phyloP scores from a whole-genome alignment of 2,888 invertebrate species.

The Calliopum simillimum region DNA sequence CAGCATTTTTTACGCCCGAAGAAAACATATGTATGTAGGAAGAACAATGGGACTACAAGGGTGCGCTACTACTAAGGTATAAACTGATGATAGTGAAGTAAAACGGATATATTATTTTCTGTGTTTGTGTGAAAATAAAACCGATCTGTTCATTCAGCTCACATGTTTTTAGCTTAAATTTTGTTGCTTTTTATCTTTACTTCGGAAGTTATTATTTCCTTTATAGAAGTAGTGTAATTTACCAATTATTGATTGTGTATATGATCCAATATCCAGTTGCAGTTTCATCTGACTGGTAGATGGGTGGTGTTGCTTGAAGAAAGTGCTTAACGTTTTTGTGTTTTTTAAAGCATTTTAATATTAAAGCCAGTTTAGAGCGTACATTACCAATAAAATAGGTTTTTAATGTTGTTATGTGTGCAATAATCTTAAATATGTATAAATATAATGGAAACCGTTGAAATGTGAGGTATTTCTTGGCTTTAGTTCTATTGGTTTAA shows the following conservation, averaged over 20 bases:
- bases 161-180: constrained; percentile 12
- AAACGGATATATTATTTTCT: constrained; percentile 48
- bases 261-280: constrained; percentile 49
- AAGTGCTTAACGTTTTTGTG: background rate
- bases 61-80: constrained; percentile 14
- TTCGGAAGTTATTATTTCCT: constrained; percentile 35
- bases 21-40: background rate
- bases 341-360: constrained; percentile 36
- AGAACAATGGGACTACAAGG: background rate
- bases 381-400: constrained; percentile 47
- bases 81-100: constrained; percentile 36
- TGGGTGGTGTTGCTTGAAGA: constrained; percentile 39
- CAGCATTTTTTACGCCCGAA: background rate
- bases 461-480: constrained; percentile 4
- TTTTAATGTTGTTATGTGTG: constrained; percentile 37
- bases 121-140: constrained; percentile 35
- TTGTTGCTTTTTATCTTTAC: constrained; percentile 10
- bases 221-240: constrained; percentile 35
- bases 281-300: constrained; percentile 55
- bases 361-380: constrained; percentile 55
- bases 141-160: constrained; percentile 46
- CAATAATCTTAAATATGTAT: background rate
- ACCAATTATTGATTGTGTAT: constrained; percentile 44
- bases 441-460: background rate
- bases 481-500: background rate